Percentiles rank a stretch among this genome's conserved stretches.
Conservation (phyloP, 1,140 invertebrate species). For the Drosophila truncata region DNA sequence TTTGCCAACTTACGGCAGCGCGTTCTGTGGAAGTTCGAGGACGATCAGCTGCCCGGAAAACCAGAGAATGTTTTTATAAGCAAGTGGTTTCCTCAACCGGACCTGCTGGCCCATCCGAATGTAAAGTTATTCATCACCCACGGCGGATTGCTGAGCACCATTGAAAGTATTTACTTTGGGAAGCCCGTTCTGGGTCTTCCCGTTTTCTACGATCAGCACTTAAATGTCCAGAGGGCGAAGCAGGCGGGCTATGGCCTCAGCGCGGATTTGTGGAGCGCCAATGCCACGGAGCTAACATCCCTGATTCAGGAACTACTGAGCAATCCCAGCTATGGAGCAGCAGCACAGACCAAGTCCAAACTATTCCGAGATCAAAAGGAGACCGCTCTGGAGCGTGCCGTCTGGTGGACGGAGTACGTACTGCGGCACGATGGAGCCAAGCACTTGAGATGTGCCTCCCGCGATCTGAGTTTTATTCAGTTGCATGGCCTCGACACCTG, state of each 20-base stretch:
- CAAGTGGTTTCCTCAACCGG: slow-evolving; percentile 90
- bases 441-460: slow-evolving; percentile 61
- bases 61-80: slow-evolving; percentile 88
- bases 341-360: slow-evolving; percentile 50
- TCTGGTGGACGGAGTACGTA: slow-evolving; percentile 91
- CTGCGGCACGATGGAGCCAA: slow-evolving; percentile 85
- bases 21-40: slow-evolving; percentile 88
- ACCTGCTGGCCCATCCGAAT: slow-evolving; percentile 90
- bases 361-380: slow-evolving; percentile 87
- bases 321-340: slow-evolving; percentile 50
- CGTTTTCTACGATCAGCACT: slow-evolving; percentile 88
- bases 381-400: slow-evolving; percentile 88
- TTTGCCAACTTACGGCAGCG: slow-evolving; percentile 86
- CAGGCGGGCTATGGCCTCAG: slow-evolving; percentile 86
- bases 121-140: slow-evolving; percentile 90
- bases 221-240: slow-evolving; percentile 86
- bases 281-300: slow-evolving; percentile 26
- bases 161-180: slow-evolving; percentile 90
- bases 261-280: slow-evolving; percentile 43
- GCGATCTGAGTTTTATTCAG: slow-evolving; percentile 77
- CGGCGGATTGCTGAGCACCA: slow-evolving; percentile 89
- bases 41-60: slow-evolving; percentile 86
- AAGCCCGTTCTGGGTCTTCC: slow-evolving; percentile 90
- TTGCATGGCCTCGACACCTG: slow-evolving; percentile 86
- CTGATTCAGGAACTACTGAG: slow-evolving; percentile 46